Evolutionary conservation across 2,113 vertebrate genomes (phyloP).

Genomic region (Myotis davidii): DNA sequence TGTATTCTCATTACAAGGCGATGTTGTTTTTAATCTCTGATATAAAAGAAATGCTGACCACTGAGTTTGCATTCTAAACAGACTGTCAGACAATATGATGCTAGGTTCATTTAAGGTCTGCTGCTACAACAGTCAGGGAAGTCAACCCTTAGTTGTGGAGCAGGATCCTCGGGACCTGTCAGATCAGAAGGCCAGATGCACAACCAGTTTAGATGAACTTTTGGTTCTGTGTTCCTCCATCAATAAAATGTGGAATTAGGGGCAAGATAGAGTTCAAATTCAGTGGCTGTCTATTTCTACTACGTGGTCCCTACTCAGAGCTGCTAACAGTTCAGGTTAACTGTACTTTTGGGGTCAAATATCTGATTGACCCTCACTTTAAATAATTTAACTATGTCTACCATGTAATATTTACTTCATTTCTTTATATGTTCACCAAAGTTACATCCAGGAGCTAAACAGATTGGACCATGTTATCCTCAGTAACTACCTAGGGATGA

Average conservation of each 20-base stretch:
- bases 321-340: neutral
- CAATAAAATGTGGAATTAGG: neutral
- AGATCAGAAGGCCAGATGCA: neutral
- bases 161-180: neutral
- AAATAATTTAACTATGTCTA: neutral
- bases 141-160: neutral
- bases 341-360: neutral
- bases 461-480: neutral
- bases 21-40: neutral
- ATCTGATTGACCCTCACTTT: neutral
- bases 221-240: neutral
- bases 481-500: neutral
- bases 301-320: neutral
- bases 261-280: neutral
- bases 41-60: neutral
- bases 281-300: neutral
- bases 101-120: neutral
- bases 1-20: neutral
- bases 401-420: neutral
- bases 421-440: neutral
- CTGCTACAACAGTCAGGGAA: neutral
- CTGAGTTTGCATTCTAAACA: neutral
- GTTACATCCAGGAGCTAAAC: neutral
- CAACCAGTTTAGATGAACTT: neutral
- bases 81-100: neutral